Evolutionary conservation across 2,113 vertebrate species (phyloP), one percentile per base, ranked within the genome.

Genomic region (Melanotaenia duboulayi): DNA sequence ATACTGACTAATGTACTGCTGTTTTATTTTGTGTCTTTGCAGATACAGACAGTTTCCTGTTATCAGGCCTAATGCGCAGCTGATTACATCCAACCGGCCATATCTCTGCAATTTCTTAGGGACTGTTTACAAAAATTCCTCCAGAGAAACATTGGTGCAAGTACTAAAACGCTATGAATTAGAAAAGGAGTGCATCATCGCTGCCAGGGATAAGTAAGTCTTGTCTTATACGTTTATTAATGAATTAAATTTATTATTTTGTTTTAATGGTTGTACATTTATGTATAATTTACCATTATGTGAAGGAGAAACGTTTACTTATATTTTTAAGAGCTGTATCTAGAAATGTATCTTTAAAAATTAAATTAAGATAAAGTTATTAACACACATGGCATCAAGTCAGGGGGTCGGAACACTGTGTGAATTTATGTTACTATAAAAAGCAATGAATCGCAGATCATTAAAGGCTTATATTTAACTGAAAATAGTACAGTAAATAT

Each of bases 111-210:
- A 97, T 84, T 99, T 99, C 84, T 87, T 99, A 51, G 97, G 97
- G 85, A 99, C 98, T 0, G 58, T 97, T 89, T 98, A 99, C 92
- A 95, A 95, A 92, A 99, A 98, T 90, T 99, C 98, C 49, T 97
- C 97, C 48, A 94, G 98, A 86, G 96, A 98, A 93, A 91, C 62
- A 2, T 92, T 99, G 0, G 92, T 97, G 90, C 84, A 92, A 69
- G 90, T 97, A 87, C 80, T 99, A 81, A 95, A 94, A 85, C 93
- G 96, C 63, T 90, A 93, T 19, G 92, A 86, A 40, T 85, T 96
- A 51, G 92, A 96, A 44, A 94, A 96, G 65, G 92, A 95, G 19
- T 99, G 98, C 79, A 94, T 96, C 91, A 95, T 95, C 81, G 86
- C 94, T 86, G 89, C 90, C 83, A 95, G 97, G 93, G 96, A 97